Conservation (phyloP, 1,140 invertebrate genomes). For the Drosophila nannoptera region DNA sequence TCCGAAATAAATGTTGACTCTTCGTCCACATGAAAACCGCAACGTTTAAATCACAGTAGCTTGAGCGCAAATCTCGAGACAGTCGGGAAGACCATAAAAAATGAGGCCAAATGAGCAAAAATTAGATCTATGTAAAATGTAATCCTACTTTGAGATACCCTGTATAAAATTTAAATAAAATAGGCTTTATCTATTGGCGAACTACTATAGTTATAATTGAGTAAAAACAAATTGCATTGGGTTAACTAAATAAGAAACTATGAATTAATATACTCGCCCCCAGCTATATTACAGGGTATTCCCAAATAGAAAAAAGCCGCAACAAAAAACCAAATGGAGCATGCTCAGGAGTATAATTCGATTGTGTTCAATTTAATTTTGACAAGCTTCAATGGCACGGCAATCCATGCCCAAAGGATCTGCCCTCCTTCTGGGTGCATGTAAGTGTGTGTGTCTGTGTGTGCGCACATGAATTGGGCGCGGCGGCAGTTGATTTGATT, state of each 20-base stretch:
- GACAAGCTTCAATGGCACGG: constrained; percentile 75
- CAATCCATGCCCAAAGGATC: constrained; percentile 37
- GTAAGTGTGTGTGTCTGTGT: constrained; percentile 13
- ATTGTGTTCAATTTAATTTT: constrained; percentile 79
- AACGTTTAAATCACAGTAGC: constrained; percentile 15
- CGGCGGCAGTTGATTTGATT: constrained; percentile 70
- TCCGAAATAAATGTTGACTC: constrained; percentile 25
- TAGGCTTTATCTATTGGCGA: no score
- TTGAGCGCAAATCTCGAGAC: constrained; percentile 10
- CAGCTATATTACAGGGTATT: constrained; percentile 2
- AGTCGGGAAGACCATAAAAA: constrained; percentile 9
- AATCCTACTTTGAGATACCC: not conserved
- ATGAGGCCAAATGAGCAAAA: constrained; percentile 32
- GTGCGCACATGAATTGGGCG: constrained; percentile 37
- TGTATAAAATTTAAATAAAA: not conserved
- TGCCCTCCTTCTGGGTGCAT: constrained; percentile 6
- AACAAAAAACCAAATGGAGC: constrained; percentile 67
- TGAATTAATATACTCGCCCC: no score
- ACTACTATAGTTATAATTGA: no score
- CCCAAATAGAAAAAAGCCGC: not conserved
- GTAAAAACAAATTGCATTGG: no score
- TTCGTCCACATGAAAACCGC: constrained; percentile 24
- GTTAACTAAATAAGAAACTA: no score
- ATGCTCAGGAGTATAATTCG: constrained; percentile 74
- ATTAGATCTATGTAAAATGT: not conserved